These are phyloP conservation scores for Eulithis prunata DNA, from an alignment of 2,888 invertebrate species.

Conservation along the genomic window DNA sequence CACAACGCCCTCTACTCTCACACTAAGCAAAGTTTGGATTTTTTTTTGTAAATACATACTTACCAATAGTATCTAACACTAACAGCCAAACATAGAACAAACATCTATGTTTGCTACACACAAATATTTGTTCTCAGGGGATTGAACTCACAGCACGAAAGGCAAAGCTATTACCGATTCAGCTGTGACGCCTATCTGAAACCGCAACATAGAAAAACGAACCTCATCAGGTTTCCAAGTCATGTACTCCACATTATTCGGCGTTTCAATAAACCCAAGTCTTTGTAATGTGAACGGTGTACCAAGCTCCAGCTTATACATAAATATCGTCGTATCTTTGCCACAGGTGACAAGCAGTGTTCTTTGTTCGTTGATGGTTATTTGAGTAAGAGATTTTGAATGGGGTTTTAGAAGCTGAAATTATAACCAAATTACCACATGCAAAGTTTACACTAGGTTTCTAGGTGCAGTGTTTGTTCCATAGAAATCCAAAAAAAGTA, in stretches of 20 bases:
- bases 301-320: slow-evolving; percentile 78
- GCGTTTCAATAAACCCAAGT: slow-evolving; percentile 87
- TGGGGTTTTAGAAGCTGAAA: slow-evolving; percentile 87
- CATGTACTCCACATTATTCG: slow-evolving; percentile 86
- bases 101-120: no score
- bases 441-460: neutral
- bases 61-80: no score
- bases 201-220: neutral
- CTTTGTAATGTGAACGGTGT: slow-evolving; percentile 82
- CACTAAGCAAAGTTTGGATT: no score
- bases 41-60: no score
- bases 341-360: slow-evolving; percentile 87
- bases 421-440: neutral
- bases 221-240: slow-evolving; percentile 87
- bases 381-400: slow-evolving; percentile 84
- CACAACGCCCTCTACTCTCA: no score
- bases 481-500: neutral
- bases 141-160: no score
- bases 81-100: no score
- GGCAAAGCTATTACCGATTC: no score
- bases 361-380: slow-evolving; percentile 84
- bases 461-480: no score
- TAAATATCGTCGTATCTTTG: slow-evolving; percentile 88
- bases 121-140: no score
- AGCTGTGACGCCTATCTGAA: no score